Conservation (phyloP, 2,113 vertebrate species). For the Melanostigma gelatinosum region DNA sequence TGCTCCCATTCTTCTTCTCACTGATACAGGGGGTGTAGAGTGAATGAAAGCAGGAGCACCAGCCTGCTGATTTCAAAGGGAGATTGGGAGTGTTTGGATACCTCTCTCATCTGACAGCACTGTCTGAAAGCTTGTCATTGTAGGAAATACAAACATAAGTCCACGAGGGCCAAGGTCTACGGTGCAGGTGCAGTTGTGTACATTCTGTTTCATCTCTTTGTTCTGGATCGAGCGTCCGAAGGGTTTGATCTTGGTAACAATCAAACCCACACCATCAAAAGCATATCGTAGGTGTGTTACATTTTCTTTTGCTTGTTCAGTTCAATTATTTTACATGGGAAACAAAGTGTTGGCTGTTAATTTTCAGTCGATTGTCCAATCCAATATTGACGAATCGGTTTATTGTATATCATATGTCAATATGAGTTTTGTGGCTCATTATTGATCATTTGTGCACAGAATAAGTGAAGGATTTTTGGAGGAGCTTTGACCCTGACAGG, state of each 20-base stretch:
- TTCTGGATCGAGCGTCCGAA: not conserved
- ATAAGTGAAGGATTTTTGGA: not conserved
- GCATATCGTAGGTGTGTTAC: not conserved
- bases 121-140: constrained; percentile 41
- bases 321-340: not conserved
- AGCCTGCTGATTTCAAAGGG: constrained; percentile 61
- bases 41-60: constrained; percentile 45
- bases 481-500: not conserved
- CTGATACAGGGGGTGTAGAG: constrained; percentile 50
- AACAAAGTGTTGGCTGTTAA: too few species aligned
- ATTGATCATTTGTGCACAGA: too few species aligned
- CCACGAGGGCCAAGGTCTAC: not conserved
- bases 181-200: not conserved
- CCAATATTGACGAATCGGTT: not conserved
- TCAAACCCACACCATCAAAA: not conserved
- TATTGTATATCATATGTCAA: not conserved
- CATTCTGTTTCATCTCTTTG: not conserved
- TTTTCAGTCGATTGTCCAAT: not conserved
- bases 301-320: not conserved
- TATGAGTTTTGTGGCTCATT: not conserved
- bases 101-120: constrained; percentile 34
- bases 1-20: constrained; percentile 52
- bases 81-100: constrained; percentile 33
- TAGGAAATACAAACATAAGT: constrained; percentile 24
- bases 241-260: not conserved